Evolutionary conservation across 2,797 vertebrate genomes (phyloP).

Genomic region (Lithobates sylvaticus): DNA sequence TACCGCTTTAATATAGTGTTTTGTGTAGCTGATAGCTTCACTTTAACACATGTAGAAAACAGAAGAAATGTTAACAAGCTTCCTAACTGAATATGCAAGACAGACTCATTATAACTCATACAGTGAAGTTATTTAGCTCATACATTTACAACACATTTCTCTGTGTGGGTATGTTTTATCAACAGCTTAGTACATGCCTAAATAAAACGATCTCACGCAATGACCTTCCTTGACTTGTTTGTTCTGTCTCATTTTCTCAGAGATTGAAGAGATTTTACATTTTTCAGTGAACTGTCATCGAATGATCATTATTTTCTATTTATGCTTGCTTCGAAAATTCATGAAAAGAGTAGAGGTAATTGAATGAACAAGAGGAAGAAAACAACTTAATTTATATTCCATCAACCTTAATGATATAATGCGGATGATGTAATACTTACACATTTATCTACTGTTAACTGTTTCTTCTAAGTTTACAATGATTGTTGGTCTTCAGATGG

Average conservation of each 20-base stretch:
- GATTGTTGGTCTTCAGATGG: background rate
- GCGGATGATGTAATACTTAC: conserved; percentile 10
- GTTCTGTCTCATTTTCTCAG: conserved; percentile 1
- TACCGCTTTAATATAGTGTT: background rate
- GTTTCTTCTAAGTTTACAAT: background rate
- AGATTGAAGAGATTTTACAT: conserved; percentile 33
- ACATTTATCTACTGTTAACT: conserved; percentile 3
- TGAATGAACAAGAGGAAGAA: conserved; percentile 10
- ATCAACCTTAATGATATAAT: background rate
- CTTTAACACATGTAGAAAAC: background rate
- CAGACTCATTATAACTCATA: background rate
- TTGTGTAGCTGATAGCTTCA: background rate
- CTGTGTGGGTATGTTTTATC: background rate
- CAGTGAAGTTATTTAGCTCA: background rate
- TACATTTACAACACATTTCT: background rate
- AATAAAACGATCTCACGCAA: conserved; percentile 12
- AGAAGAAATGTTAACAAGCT: background rate
- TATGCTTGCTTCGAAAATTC: conserved; percentile 33
- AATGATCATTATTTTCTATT: conserved; percentile 44
- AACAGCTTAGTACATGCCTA: background rate
- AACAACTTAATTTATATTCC: conserved; percentile 34
- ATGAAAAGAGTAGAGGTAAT: conserved; percentile 37
- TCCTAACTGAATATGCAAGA: background rate
- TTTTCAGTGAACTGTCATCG: conserved; percentile 21
- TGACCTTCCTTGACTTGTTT: conserved; percentile 40